Base-by-base conservation (phyloP, 2,797 vertebrate species). In the Megalops cyprinoides region DNA sequence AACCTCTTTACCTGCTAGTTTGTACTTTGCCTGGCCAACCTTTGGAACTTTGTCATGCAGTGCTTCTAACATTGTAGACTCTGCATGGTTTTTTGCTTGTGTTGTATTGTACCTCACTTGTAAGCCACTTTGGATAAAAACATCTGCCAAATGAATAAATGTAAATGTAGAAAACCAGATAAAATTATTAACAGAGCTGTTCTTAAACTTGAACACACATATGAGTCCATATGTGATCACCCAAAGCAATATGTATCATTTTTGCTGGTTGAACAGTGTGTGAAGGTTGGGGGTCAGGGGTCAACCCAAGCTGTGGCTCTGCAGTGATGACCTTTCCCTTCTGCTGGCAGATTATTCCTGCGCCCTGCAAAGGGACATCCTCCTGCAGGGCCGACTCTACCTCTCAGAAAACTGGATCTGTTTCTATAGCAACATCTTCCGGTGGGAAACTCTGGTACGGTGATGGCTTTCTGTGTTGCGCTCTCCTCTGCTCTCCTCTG, bases 401-500 rank as follows among this genome's bases (percentile, higher is more conserved):
- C 98, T 99, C 96, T 99, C 98, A 0, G 98, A 99, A 92, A 99
- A 99, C 90, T 99, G 98, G 98, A 98, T 99, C 90, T 99, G 98
- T 94, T 99, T 99, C 93, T 99, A 99, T 91, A 99, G 98, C 95
- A 99, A 99, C 97, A 99, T 99, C 92, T 99, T 99, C 91, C 97
- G 98, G 86, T 99, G 98, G 98, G 98, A 99, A 95, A 99, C 98
- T 0, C 94, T 99, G 95, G 98, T 99, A 88, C 84, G 90, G 74
- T n/a, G 28, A 31, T 31, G 4, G 18, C 46, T 49, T 28, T 18
- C 49, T 53, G n/a, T 25, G 31, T 53, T 55, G 14, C 20, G 18
- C 28, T 75, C 44, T 75, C 51, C 48, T 49, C 23, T 53, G 25
- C n/a, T 65, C 37, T 23, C 42, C 15, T 60, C 56, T 25, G 25